These are phyloP conservation scores for Coenobita brevimanus DNA, from an alignment of 1,140 invertebrate species.

Conservation along the genomic window DNA sequence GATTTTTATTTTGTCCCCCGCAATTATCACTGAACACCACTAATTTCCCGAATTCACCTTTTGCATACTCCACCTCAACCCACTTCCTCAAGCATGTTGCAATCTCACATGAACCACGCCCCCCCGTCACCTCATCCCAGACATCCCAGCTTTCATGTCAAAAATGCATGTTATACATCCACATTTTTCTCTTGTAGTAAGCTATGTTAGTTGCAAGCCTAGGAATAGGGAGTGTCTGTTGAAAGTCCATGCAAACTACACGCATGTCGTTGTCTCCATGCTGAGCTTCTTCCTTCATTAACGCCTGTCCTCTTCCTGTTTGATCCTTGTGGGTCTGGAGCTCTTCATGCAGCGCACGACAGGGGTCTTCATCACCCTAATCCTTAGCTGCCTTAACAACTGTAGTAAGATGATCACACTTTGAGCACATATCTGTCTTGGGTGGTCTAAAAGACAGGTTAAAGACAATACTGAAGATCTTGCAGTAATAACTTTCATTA, in stretches of 20 bases:
- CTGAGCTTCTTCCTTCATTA: background rate
- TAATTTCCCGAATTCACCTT: background rate
- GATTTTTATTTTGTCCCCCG: background rate
- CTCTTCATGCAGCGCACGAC: background rate
- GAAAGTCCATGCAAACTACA: background rate
- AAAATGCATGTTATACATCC: no score
- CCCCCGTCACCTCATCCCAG: no score
- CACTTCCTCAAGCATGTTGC: no score
- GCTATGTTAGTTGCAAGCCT: no score
- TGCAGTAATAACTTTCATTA: background rate
- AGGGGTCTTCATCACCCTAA: background rate
- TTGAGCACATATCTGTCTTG: conserved; percentile 12
- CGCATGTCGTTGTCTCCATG: background rate
- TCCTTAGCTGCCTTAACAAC: background rate
- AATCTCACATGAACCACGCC: no score
- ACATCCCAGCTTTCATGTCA: no score
- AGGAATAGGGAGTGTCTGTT: background rate
- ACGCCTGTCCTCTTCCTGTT: background rate
- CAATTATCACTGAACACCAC: background rate
- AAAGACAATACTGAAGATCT: background rate
- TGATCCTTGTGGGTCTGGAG: background rate
- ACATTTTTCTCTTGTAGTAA: no score
- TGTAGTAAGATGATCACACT: background rate
- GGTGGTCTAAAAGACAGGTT: background rate
- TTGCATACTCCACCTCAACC: background rate